phyloP scores from a whole-genome alignment of 2,797 vertebrate species.

The Sebastes baramenuke region DNA sequence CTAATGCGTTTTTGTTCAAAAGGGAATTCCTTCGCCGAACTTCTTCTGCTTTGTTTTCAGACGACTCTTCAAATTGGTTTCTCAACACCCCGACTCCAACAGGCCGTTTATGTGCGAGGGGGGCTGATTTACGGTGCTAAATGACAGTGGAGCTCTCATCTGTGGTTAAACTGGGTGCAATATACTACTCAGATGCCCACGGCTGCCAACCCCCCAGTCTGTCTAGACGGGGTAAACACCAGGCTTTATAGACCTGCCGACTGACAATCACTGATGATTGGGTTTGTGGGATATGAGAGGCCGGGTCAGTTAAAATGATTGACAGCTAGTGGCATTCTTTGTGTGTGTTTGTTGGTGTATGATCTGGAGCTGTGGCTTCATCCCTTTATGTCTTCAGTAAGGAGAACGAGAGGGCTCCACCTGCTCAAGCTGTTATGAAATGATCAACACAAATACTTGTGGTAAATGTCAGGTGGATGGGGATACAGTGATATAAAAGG shows the following conservation, averaged over 20 bases:
- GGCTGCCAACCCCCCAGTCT: constrained; percentile 60
- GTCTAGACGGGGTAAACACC: constrained; percentile 79
- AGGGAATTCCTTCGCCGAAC: constrained; percentile 38
- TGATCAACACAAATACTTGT: constrained; percentile 43
- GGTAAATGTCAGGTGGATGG: constrained; percentile 44
- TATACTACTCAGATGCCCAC: constrained; percentile 59
- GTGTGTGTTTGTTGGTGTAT: constrained; percentile 2
- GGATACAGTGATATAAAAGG: constrained; percentile 26
- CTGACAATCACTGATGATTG: constrained; percentile 65
- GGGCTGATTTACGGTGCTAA: constrained; percentile 72
- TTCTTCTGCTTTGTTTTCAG: constrained; percentile 33
- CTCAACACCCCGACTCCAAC: constrained; percentile 20
- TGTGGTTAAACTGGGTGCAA: constrained; percentile 72
- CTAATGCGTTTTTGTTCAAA: constrained; percentile 52
- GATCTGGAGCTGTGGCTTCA: constrained; percentile 15
- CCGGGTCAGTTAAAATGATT: constrained; percentile 56
- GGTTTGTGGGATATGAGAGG: constrained; percentile 50
- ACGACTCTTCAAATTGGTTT: constrained; percentile 44
- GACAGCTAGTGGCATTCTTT: constrained; percentile 48
- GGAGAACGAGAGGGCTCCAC: constrained; percentile 1
- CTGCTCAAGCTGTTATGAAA: constrained; percentile 37
- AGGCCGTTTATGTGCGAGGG: constrained; percentile 42
- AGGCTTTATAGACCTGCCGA: constrained; percentile 64
- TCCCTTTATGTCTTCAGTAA: constrained; percentile 11
- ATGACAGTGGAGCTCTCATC: constrained; percentile 68